Percentiles rank a stretch among this genome's conserved stretches.
Conservation (phyloP, 2,888 invertebrate species). For the Pyrochroa serraticornis region DNA sequence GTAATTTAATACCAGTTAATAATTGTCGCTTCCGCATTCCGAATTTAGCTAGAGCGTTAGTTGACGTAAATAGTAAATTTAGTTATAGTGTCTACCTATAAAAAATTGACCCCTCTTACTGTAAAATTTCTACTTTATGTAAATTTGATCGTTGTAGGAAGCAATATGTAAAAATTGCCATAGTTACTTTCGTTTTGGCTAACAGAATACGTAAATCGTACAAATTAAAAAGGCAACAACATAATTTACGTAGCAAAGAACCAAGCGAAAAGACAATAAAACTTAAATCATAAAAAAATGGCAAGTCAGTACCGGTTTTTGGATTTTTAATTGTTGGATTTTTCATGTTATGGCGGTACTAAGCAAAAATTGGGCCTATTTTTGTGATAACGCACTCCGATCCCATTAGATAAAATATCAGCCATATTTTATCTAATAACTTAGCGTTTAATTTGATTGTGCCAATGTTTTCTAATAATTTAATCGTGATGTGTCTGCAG, state of each 20-base stretch:
- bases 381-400: constrained; percentile 32
- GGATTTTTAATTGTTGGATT: neutral
- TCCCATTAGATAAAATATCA: constrained; percentile 39
- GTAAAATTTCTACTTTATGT: too few relatives aligned
- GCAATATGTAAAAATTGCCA: neutral
- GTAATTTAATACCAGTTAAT: neutral
- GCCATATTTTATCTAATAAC: constrained; percentile 45
- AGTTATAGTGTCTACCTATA: too few relatives aligned
- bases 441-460: constrained; percentile 18
- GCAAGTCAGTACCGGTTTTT: neutral
- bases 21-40: neutral
- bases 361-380: constrained; percentile 39
- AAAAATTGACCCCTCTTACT: too few relatives aligned
- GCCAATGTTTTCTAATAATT: constrained; percentile 22
- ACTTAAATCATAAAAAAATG: constrained; percentile 16
- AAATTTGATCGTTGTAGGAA: neutral
- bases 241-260: too few relatives aligned
- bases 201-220: too few relatives aligned
- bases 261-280: neutral
- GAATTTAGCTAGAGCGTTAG: neutral
- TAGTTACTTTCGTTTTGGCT: too few relatives aligned
- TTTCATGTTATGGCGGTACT: constrained; percentile 20
- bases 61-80: too few relatives aligned
- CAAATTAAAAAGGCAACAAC: too few relatives aligned
- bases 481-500: constrained; percentile 9